phyloP scores from a whole-genome alignment of 2,113 vertebrate genomes.

The Hassar affinis region DNA sequence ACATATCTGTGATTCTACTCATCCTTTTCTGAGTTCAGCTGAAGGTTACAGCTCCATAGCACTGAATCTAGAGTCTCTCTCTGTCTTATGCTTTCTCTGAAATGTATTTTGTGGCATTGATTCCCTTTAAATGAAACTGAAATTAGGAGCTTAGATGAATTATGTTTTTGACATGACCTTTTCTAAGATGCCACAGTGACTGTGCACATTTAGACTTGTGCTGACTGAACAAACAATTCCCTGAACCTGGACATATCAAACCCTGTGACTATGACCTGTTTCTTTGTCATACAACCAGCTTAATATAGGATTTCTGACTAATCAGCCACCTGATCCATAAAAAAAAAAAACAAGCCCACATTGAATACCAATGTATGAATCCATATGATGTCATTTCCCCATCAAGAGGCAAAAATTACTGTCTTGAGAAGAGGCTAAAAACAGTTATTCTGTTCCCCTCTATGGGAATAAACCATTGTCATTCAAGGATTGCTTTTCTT shows the following conservation, averaged over 20 bases:
- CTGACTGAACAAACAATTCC: conserved; percentile 24
- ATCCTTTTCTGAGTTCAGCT: conserved; percentile 49
- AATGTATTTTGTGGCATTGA: neutral
- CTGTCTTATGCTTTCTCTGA: neutral
- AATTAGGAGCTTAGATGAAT: neutral
- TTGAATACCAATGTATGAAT: conserved; percentile 6
- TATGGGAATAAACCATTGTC: conserved; percentile 9
- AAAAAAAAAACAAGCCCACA: conserved; percentile 9
- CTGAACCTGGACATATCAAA: conserved; percentile 3
- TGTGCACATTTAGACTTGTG: conserved; percentile 38
- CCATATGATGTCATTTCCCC: conserved; percentile 2
- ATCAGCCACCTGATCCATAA: conserved; percentile 15
- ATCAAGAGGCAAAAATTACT: neutral
- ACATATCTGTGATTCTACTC: conserved; percentile 57
- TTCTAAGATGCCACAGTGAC: conserved; percentile 37
- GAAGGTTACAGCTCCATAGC: conserved; percentile 41
- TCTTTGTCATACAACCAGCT: conserved; percentile 38
- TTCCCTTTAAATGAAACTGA: neutral
- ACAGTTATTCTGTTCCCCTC: neutral
- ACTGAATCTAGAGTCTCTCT: conserved; percentile 25
- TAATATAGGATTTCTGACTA: conserved; percentile 41
- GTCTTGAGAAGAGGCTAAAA: neutral
- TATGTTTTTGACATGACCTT: conserved; percentile 39
- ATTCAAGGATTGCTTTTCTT: too few relatives aligned
- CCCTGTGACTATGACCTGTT: conserved; percentile 31